These are phyloP conservation scores for Chrysotoxum bicinctum DNA, from an alignment of 2,888 invertebrate species.

Conservation along the genomic window DNA sequence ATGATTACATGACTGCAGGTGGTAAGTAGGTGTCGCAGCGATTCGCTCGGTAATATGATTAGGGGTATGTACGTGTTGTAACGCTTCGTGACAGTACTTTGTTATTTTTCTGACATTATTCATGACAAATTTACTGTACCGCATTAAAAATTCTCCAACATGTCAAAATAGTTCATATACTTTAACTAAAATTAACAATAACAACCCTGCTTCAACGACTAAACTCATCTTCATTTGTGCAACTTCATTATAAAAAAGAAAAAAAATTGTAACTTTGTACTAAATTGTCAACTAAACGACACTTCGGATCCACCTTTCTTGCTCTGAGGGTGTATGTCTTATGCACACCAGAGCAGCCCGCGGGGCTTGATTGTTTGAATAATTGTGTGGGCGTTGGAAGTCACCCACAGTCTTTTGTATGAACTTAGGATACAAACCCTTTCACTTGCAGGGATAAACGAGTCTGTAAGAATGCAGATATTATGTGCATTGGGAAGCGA, in stretches of 20 bases:
- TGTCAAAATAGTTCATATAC: too few species aligned
- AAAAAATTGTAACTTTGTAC: conserved; percentile 50
- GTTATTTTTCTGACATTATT: too few species aligned
- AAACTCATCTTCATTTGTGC: neutral
- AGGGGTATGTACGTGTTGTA: too few species aligned
- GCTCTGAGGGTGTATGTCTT: neutral
- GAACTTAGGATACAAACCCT: conserved; percentile 51
- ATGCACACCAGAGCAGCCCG: conserved; percentile 31
- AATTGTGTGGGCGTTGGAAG: conserved; percentile 54
- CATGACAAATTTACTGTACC: too few species aligned
- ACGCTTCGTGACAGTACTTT: too few species aligned
- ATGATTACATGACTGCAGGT: too few species aligned
- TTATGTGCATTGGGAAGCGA: neutral
- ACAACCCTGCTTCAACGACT: conserved; percentile 10
- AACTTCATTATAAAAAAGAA: conserved; percentile 23
- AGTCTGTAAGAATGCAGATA: conserved; percentile 36
- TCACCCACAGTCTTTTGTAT: neutral
- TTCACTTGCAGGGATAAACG: conserved; percentile 64
- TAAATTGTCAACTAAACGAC: conserved; percentile 67
- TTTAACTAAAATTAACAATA: too few species aligned
- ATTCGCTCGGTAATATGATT: too few species aligned
- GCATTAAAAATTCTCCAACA: too few species aligned
- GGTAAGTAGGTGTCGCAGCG: too few species aligned
- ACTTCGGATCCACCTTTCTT: conserved; percentile 60
- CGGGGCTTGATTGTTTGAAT: conserved; percentile 61